phyloP scores from a whole-genome alignment of 2,888 invertebrate genomes.

The Smittia sp. region DNA sequence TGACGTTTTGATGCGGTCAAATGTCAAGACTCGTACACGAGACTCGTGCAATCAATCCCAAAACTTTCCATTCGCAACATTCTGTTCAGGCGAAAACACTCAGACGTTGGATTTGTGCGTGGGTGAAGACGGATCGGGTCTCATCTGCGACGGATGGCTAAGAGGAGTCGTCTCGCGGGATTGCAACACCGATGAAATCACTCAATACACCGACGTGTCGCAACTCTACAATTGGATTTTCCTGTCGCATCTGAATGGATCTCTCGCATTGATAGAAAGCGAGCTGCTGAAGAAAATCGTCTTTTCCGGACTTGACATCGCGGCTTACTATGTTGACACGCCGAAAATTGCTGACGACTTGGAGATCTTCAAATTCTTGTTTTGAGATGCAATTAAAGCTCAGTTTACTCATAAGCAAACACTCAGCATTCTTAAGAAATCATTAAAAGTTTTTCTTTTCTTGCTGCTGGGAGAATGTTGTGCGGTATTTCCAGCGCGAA shows the following conservation, averaged over 20 bases:
- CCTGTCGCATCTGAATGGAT: neutral
- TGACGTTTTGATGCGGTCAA: neutral
- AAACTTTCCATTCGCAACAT: slow-evolving; percentile 18
- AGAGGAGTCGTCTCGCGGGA: slow-evolving; percentile 15
- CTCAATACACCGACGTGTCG: slow-evolving; percentile 22
- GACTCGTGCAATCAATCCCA: neutral
- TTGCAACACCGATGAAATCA: neutral
- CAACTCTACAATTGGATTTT: slow-evolving; percentile 25
- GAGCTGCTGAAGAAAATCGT: neutral
- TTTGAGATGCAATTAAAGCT: slow-evolving; percentile 10
- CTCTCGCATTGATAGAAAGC: slow-evolving; percentile 13
- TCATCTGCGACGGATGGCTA: slow-evolving; percentile 23
- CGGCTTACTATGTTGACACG: neutral
- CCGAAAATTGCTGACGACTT: slow-evolving; percentile 29
- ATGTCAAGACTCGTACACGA: neutral
- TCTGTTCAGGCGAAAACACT: slow-evolving; percentile 1
- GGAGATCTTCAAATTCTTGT: slow-evolving; percentile 29
- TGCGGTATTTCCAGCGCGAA: neutral
- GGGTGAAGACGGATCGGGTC: neutral
- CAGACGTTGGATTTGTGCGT: slow-evolving; percentile 3
- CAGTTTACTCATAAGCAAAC: neutral
- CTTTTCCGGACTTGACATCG: neutral
- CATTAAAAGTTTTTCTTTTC: neutral
- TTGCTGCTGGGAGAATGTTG: neutral
- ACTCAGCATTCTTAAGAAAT: neutral